phyloP scores from a whole-genome alignment of 2,888 invertebrate genomes.

The Caenorhabditis sinica region DNA sequence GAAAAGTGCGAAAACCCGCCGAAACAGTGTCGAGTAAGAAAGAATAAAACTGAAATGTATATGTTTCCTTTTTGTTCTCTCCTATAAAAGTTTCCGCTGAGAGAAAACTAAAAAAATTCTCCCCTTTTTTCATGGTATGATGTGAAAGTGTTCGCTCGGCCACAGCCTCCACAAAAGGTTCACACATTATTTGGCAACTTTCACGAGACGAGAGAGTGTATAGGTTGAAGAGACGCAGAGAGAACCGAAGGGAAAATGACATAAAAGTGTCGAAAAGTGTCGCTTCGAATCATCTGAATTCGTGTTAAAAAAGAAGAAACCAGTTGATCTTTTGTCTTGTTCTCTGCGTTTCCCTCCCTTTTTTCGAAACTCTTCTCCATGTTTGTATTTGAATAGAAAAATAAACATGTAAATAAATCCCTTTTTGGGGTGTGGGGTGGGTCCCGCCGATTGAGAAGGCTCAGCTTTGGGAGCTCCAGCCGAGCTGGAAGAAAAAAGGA shows the following conservation, averaged over 20 bases:
- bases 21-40: neutral
- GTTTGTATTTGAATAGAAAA: neutral
- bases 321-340: slow-evolving; percentile 31
- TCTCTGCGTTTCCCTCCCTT: slow-evolving; percentile 7
- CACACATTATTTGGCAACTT: slow-evolving; percentile 44
- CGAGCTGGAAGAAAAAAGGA: neutral
- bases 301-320: slow-evolving; percentile 23
- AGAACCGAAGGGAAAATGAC: slow-evolving; percentile 2
- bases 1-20: neutral
- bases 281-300: slow-evolving; percentile 45
- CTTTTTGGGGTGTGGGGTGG: neutral
- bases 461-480: slow-evolving; percentile 5
- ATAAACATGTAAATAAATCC: slow-evolving; percentile 44
- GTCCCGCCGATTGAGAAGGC: neutral
- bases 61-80: slow-evolving; percentile 8
- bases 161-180: neutral
- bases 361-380: neutral
- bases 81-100: slow-evolving; percentile 15
- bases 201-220: slow-evolving; percentile 15
- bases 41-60: slow-evolving; percentile 22
- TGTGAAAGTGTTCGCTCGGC: slow-evolving; percentile 25
- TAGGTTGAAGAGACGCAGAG: slow-evolving; percentile 47
- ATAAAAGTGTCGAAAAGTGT: slow-evolving; percentile 43
- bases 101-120: neutral
- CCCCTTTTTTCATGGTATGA: slow-evolving; percentile 11